A percentile compares a stretch with the other conserved stretches of the same genome.
Evolutionary conservation across 2,888 invertebrate genomes (phyloP).

Genomic region (Celastrina argiolus): DNA sequence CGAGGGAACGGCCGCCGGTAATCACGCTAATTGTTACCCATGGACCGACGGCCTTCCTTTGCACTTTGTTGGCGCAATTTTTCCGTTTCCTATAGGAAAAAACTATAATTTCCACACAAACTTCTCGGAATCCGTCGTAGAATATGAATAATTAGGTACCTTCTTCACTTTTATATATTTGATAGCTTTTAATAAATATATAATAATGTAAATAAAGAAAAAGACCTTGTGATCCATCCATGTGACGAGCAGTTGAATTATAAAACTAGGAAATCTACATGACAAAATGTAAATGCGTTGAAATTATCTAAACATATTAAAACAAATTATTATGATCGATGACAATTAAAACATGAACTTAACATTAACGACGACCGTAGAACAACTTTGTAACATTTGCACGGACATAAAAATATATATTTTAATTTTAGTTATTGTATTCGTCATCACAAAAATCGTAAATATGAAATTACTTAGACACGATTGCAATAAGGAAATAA

Average conservation of each 20-base stretch:
- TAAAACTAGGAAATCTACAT: not conserved
- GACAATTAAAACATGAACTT: not conserved
- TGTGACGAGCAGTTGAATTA: not conserved
- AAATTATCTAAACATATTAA: not conserved
- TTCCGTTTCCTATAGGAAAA: not conserved
- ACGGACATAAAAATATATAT: not conserved
- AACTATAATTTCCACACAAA: not conserved
- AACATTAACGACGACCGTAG: not conserved
- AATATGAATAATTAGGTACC: too few relatives aligned
- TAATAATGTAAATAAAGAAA: not conserved
- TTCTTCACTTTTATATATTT: not conserved
- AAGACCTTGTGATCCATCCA: not conserved
- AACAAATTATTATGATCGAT: not conserved
- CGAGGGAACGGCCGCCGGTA: conserved; percentile 29
- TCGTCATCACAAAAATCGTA: not conserved
- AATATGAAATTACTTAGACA: not conserved
- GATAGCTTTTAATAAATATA: not conserved
- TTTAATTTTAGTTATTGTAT: not conserved
- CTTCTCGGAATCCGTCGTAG: not conserved
- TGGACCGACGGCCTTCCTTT: not conserved
- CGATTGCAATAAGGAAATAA: not conserved
- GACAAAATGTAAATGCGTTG: not conserved
- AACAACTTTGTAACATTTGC: not conserved
- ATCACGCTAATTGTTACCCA: conserved; percentile 1
- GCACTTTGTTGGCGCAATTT: not conserved